Percentiles rank a stretch among this genome's conserved stretches.
phyloP scores from a whole-genome alignment of 2,888 invertebrate genomes.

The Ditylenchus weischeri region DNA sequence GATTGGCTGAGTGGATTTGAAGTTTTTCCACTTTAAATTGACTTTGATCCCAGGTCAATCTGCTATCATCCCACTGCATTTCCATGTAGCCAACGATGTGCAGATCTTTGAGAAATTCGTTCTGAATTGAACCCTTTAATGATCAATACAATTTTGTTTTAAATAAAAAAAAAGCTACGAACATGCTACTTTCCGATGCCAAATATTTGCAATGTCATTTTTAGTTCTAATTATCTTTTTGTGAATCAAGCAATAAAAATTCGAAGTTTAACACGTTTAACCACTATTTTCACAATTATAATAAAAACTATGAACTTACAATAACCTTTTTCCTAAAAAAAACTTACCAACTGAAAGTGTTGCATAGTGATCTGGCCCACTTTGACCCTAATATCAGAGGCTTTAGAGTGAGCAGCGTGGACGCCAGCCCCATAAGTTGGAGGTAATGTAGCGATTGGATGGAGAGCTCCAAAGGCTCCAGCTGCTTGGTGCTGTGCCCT shows the following conservation, averaged over 20 bases:
- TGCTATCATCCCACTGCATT: conserved; percentile 41
- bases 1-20: conserved; percentile 52
- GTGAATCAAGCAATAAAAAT: no score
- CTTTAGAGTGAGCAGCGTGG: conserved; percentile 22
- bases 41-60: conserved; percentile 40
- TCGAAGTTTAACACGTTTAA: no score
- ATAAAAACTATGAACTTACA: no score
- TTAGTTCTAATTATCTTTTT: no score
- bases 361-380: conserved; percentile 55
- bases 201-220: no score
- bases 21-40: conserved; percentile 53
- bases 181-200: no score
- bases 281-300: no score
- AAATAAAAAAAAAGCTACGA: no score
- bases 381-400: conserved; percentile 36
- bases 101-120: conserved; percentile 56
- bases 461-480: conserved; percentile 41
- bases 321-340: not conserved
- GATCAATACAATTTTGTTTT: not conserved
- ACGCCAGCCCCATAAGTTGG: conserved; percentile 47
- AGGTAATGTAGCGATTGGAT: conserved; percentile 56
- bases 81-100: conserved; percentile 45
- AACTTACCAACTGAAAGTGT: conserved; percentile 54
- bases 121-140: conserved; percentile 40
- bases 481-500: conserved; percentile 43